Conservation (phyloP, 2,888 invertebrate genomes). For the Spilosoma lubricipeda region DNA sequence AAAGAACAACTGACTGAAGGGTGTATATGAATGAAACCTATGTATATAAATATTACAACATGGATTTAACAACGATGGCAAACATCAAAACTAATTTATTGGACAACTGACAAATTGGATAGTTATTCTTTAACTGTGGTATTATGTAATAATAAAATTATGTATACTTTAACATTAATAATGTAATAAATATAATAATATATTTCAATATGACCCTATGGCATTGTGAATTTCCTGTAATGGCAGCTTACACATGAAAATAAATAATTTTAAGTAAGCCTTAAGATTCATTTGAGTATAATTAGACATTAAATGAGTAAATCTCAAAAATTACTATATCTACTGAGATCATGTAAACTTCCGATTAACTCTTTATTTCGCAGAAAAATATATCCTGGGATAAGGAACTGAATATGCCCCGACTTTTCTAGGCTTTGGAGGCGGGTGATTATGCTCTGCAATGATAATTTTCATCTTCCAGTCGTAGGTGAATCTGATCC, state of each 20-base stretch:
- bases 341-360: background rate
- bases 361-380: background rate
- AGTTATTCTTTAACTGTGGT: background rate
- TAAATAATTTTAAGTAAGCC: too few species aligned
- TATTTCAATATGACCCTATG: too few species aligned
- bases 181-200: background rate
- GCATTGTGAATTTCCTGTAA: too few species aligned
- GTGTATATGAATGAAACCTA: background rate
- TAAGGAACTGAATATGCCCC: background rate
- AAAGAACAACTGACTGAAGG: too few species aligned
- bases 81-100: background rate
- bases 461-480: conserved; percentile 11
- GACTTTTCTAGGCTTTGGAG: conserved; percentile 27
- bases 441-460: conserved; percentile 27
- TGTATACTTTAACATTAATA: background rate
- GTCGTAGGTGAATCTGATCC: conserved; percentile 13
- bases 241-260: too few species aligned
- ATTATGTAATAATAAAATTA: background rate
- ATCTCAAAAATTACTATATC: background rate
- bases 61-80: background rate
- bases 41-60: background rate
- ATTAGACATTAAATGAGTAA: background rate
- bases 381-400: conserved; percentile 9
- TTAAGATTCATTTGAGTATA: background rate
- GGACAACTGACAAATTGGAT: background rate